Evolutionary conservation across 2,113 vertebrate species (phyloP).

Genomic region (Thamnaconus septentrionalis): DNA sequence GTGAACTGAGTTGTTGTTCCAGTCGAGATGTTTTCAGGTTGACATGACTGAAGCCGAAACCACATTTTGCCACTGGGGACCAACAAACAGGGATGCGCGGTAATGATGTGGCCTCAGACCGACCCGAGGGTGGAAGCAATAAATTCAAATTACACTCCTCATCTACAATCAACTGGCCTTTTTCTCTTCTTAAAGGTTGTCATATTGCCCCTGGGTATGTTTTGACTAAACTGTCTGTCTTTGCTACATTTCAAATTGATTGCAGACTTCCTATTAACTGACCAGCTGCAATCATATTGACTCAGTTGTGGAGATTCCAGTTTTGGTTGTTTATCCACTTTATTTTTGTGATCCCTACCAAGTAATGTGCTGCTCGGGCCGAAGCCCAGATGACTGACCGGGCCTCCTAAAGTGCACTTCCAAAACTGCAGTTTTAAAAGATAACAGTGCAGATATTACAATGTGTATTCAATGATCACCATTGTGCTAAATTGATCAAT

Average conservation of each 20-base stretch:
- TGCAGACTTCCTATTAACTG: conserved; percentile 39
- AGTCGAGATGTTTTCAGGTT: conserved; percentile 39
- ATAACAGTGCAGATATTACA: neutral
- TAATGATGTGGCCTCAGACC: conserved; percentile 21
- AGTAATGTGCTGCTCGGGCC: neutral
- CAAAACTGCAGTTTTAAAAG: no score
- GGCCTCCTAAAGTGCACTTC: no score
- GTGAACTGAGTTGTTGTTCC: conserved; percentile 45
- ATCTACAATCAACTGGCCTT: conserved; percentile 18
- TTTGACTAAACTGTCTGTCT: conserved; percentile 32
- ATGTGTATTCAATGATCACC: no score
- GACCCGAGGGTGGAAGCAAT: conserved; percentile 48
- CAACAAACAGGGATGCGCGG: conserved; percentile 43
- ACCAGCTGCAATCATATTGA: conserved; percentile 32
- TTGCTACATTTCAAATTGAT: conserved; percentile 42
- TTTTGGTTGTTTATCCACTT: conserved; percentile 27
- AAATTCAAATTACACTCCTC: conserved; percentile 39
- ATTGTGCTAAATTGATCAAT: no score
- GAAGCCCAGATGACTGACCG: neutral
- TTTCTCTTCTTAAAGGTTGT: conserved; percentile 6
- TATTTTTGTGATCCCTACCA: conserved; percentile 10
- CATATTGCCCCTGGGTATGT: conserved; percentile 34
- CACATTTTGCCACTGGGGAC: conserved; percentile 48
- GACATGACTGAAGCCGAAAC: conserved; percentile 50
- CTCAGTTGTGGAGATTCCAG: conserved; percentile 9